A percentile compares a stretch with the other conserved stretches of the same genome.
phyloP scores from a whole-genome alignment of 2,888 invertebrate species.

The Ochropacha duplaris region DNA sequence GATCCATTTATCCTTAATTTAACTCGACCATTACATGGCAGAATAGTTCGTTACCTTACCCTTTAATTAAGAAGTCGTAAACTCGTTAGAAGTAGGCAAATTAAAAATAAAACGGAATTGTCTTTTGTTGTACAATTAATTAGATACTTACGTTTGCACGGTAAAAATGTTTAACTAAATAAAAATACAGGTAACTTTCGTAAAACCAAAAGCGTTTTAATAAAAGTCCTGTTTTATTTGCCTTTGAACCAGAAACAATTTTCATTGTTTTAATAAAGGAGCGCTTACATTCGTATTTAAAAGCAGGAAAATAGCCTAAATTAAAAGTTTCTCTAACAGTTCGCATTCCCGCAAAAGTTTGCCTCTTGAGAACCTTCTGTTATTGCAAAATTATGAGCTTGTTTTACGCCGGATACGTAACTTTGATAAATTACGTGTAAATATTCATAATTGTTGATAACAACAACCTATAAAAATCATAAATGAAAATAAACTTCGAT shows the following conservation, averaged over 20 bases:
- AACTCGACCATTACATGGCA: background rate
- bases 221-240: background rate
- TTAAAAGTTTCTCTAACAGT: constrained; percentile 5
- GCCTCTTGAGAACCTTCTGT: constrained; percentile 3
- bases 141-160: background rate
- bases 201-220: background rate
- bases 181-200: background rate
- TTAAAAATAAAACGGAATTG: constrained; percentile 8
- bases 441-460: background rate
- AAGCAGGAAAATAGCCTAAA: constrained; percentile 6
- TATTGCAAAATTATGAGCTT: constrained; percentile 6
- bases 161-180: background rate
- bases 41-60: constrained; percentile 7
- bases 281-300: constrained; percentile 4
- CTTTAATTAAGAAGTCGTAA: constrained; percentile 13
- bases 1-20: background rate
- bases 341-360: constrained; percentile 4
- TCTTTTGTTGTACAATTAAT: constrained; percentile 8
- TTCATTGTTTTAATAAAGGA: constrained; percentile 1
- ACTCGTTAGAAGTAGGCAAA: constrained; percentile 7
- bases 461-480: too few species aligned
- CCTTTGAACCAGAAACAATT: background rate
- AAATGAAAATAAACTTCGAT: background rate
- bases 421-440: constrained; percentile 3
- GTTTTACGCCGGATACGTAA: constrained; percentile 2